Conservation (phyloP, 2,888 invertebrate species). For the Caenorhabditis sinica region DNA sequence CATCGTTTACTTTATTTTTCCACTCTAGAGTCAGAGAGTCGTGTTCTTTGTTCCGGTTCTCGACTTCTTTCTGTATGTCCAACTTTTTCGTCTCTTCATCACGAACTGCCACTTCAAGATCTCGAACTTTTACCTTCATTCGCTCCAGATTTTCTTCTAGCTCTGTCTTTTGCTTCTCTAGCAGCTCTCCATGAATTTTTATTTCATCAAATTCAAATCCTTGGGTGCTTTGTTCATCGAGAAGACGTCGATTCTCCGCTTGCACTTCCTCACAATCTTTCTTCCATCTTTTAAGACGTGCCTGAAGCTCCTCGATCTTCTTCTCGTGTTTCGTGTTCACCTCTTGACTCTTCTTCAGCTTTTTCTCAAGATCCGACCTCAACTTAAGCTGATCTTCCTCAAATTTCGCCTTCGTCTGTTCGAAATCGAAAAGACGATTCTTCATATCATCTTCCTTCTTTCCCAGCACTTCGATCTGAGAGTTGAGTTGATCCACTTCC, state of each 20-base stretch:
- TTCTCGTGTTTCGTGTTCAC: not conserved
- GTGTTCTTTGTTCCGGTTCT: not conserved
- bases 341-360: conserved; percentile 13
- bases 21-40: not conserved
- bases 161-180: conserved; percentile 17
- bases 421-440: conserved; percentile 51
- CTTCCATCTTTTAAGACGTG: conserved; percentile 12
- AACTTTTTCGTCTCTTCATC: conserved; percentile 11
- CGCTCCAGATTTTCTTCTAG: conserved; percentile 2
- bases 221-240: conserved; percentile 29
- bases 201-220: conserved; percentile 48
- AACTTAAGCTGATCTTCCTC: conserved; percentile 49
- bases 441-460: conserved; percentile 42
- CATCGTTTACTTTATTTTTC: not conserved
- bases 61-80: conserved; percentile 6
- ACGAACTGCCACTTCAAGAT: not conserved
- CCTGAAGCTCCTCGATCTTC: conserved; percentile 27
- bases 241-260: conserved; percentile 37
- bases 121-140: not conserved
- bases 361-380: conserved; percentile 36
- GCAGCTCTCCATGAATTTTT: conserved; percentile 21
- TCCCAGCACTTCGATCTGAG: conserved; percentile 29
- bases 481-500: conserved; percentile 53
- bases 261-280: conserved; percentile 39
- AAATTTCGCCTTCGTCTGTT: conserved; percentile 36